These are phyloP conservation scores for Drosophila koepferae DNA, from an alignment of 2,888 invertebrate species.

Conservation along the genomic window DNA sequence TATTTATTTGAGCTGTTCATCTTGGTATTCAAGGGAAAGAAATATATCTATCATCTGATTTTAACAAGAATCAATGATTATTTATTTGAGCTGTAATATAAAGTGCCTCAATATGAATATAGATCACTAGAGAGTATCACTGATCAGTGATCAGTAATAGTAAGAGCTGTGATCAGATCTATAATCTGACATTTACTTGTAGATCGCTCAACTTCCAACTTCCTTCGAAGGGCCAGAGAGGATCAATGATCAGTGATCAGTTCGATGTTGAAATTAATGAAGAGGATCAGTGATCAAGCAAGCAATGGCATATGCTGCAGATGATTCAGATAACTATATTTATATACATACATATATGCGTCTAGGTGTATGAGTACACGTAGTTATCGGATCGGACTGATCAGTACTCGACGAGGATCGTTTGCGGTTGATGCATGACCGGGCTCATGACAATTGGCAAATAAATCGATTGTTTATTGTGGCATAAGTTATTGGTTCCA, in stretches of 20 bases:
- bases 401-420: constrained; percentile 22
- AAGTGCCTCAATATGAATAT: not conserved
- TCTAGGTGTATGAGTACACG: not conserved
- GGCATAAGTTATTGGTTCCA: constrained; percentile 56
- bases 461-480: constrained; percentile 64
- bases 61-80: no score
- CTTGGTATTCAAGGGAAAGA: no score
- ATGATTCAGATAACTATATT: constrained; percentile 1
- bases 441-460: constrained; percentile 48
- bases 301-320: not conserved
- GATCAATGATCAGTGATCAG: constrained; percentile 8
- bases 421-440: constrained; percentile 40
- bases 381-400: constrained; percentile 16
- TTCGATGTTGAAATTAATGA: not conserved
- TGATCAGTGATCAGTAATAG: no score
- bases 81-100: not conserved
- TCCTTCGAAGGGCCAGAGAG: no score
- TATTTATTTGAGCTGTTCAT: no score
- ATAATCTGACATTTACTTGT: no score
- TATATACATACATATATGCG: not conserved
- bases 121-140: not conserved
- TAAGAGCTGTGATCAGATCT: not conserved
- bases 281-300: not conserved
- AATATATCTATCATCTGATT: no score
- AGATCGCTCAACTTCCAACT: no score